Conservation (phyloP, 2,113 vertebrate genomes). For the Corythornis madagascariensis region DNA sequence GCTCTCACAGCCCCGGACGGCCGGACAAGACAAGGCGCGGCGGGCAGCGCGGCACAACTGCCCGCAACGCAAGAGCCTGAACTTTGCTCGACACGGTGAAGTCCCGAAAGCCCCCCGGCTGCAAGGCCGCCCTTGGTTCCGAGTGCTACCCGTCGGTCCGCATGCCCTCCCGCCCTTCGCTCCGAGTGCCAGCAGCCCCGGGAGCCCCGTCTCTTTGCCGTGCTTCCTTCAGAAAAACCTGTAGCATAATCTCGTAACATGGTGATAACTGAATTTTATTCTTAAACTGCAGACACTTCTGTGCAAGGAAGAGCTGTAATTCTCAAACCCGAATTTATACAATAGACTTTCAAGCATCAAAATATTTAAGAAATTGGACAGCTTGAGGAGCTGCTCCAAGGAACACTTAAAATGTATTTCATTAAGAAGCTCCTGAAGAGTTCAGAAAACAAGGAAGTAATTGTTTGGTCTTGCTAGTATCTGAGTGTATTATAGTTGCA, state of each 20-base stretch:
- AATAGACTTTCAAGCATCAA: not conserved
- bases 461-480: not conserved
- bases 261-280: not conserved
- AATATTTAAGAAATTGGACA: not conserved
- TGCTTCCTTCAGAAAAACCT: not conserved
- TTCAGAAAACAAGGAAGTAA: not conserved
- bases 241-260: rapidly evolving
- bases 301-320: not conserved
- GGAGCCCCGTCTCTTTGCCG: rapidly evolving
- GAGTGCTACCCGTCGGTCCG: too few species aligned
- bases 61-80: rapidly evolving
- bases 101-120: too few species aligned
- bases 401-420: not conserved
- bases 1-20: not conserved
- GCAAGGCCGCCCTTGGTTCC: not conserved
- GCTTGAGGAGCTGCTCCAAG: not conserved
- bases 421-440: not conserved
- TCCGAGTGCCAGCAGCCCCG: rapidly evolving
- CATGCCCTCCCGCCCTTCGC: not conserved
- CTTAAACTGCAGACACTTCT: not conserved
- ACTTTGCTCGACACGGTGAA: rapidly evolving
- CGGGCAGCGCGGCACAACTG: not conserved
- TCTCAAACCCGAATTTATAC: not conserved
- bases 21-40: too few species aligned
- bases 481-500: not conserved